A percentile compares a stretch with the other conserved stretches of the same genome.
These are phyloP conservation scores for Epinotia ramella DNA, from an alignment of 2,888 invertebrate genomes.

Conservation along the genomic window DNA sequence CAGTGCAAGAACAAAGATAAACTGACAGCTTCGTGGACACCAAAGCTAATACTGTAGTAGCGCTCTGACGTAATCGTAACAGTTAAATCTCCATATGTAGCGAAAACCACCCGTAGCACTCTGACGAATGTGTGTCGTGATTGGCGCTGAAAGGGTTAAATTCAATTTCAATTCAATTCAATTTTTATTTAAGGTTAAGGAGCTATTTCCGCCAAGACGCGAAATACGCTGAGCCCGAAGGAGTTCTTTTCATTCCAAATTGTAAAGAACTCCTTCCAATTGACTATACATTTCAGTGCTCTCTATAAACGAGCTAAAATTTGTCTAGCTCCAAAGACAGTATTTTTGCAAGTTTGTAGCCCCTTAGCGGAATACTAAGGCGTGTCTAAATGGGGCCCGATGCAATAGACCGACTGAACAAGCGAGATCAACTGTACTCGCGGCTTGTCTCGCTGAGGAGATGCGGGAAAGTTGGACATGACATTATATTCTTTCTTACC, in stretches of 20 bases:
- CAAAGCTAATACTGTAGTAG: too few relatives aligned
- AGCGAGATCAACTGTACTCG: slow-evolving; percentile 59
- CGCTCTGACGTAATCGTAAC: too few relatives aligned
- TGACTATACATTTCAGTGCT: not conserved
- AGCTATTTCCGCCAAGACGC: not conserved
- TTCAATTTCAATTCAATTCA: too few relatives aligned
- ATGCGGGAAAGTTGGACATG: not conserved
- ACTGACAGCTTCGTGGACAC: too few relatives aligned
- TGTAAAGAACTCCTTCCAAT: not conserved
- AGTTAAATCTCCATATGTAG: too few relatives aligned
- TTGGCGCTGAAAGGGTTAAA: too few relatives aligned
- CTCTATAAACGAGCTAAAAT: not conserved
- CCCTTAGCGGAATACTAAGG: slow-evolving; percentile 29
- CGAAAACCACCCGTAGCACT: too few relatives aligned
- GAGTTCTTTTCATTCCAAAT: not conserved
- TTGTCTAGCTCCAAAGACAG: not conserved
- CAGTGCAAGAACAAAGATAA: too few relatives aligned
- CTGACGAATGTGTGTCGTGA: too few relatives aligned
- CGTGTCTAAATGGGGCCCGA: slow-evolving; percentile 60
- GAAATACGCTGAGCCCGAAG: not conserved
- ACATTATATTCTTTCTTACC: not conserved
- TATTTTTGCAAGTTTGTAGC: slow-evolving; percentile 5
- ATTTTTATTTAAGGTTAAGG: too few relatives aligned
- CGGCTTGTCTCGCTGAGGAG: slow-evolving; percentile 8
- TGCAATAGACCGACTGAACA: slow-evolving; percentile 60